Percentiles rank a stretch among this genome's conserved stretches.
Conservation (phyloP, 2,888 invertebrate species). For the Pegoplata infirma region DNA sequence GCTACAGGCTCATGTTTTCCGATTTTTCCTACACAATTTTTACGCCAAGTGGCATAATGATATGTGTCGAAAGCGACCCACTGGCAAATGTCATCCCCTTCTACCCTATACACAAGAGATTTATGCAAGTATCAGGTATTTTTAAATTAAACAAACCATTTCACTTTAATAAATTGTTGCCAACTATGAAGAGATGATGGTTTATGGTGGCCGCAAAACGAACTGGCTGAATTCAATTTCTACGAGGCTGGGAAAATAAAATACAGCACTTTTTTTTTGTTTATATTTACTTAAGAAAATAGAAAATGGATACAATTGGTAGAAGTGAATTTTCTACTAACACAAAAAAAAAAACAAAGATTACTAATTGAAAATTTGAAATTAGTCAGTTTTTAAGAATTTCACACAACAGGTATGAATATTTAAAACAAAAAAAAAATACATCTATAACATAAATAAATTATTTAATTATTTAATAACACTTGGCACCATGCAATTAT, state of each 20-base stretch:
- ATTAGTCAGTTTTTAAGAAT: constrained; percentile 39
- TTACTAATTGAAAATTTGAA: neutral
- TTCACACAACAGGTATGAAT: constrained; percentile 36
- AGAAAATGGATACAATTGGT: neutral
- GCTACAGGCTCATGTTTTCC: too few relatives aligned
- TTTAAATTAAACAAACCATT: constrained; percentile 40
- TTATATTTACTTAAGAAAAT: neutral
- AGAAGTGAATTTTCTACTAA: neutral
- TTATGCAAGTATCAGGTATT: neutral
- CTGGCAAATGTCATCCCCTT: too few relatives aligned
- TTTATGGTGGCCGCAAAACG: too few relatives aligned
- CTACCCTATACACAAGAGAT: neutral
- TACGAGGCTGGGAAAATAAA: neutral
- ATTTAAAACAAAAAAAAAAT: neutral
- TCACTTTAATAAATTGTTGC: constrained; percentile 34
- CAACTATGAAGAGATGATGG: neutral
- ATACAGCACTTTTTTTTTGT: neutral
- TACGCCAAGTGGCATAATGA: too few relatives aligned
- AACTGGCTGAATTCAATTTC: too few relatives aligned
- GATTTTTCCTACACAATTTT: too few relatives aligned
- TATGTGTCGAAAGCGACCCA: too few relatives aligned
- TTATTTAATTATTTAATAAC: neutral
- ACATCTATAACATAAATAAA: neutral
- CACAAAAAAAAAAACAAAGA: neutral
- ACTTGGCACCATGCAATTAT: neutral